Evolutionary conservation across 2,113 vertebrate species (phyloP), one percentile per base, ranked within the genome.

Genomic region (Brachionichthys hirsutus): DNA sequence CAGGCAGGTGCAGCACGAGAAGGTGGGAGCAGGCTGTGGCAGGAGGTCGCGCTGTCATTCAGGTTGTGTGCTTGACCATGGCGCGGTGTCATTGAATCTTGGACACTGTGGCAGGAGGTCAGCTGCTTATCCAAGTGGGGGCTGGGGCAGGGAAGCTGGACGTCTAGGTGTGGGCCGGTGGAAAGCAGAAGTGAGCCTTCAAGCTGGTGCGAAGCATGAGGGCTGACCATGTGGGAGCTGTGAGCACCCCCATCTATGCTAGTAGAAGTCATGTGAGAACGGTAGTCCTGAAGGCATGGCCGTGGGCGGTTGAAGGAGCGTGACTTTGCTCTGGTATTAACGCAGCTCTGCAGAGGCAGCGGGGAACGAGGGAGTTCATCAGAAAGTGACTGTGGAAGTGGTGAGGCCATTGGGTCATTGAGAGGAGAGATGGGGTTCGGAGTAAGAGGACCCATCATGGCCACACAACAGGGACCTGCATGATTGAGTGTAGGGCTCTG

Each of bases 151-250:
- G 75, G 56, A 0, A 87, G 65, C 14, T 85, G 80, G 53, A 72
- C 16, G 12, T 72, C 83, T 36, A 70, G 70, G 44, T 67, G 80
- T 57, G 81, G 81, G 68, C 71, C 85, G 63, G 65, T 83, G 46
- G 80, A 85, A 35, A 67, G 60, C 34, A 85, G 48, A 2, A 78
- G 49, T 3, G 61, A 91, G 66, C 92, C 92, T 70, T 92, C 61
- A n/a, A 80, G 56, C 49, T 94, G 75, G 20, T 0, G 92, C 89
- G 67, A 92, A 10, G 94, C 92, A 67, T 90, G 91, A 9, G 93
- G 91, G 84, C 94, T 97, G 89, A 95, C 94, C 1, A 94, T 88
- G 57, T 86, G 92, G 0, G 95, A 95, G 79, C 94, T 95, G 73
- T 76, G 93, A 35, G 89, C 89, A 65, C 94, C 96, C 56, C 92